phyloP scores from a whole-genome alignment of 2,113 vertebrate genomes.

The pig (Sus scrofa) region T2T-Sscrofa CM000819.6:61510501-61511000 shows the following conservation, averaged over 20 bases:
- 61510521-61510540: background rate
- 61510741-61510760: background rate
- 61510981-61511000: background rate
- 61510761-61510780: background rate
- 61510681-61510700: background rate
- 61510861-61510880: background rate
- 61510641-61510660: too few relatives aligned
- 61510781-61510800: background rate
- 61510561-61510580: background rate
- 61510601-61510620: background rate
- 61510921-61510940: background rate
- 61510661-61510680: too few relatives aligned
- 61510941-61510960: background rate
- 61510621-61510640: background rate
- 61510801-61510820: background rate
- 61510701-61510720: background rate
- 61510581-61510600: background rate
- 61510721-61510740: background rate
- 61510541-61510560: background rate
- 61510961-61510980: background rate
- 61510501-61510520: background rate
- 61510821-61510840: background rate
- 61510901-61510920: background rate
- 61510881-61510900: background rate
- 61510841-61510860: background rate